Base-by-base conservation (phyloP, 2,797 vertebrate genomes). In the Chelidonichthys spinosus region DNA sequence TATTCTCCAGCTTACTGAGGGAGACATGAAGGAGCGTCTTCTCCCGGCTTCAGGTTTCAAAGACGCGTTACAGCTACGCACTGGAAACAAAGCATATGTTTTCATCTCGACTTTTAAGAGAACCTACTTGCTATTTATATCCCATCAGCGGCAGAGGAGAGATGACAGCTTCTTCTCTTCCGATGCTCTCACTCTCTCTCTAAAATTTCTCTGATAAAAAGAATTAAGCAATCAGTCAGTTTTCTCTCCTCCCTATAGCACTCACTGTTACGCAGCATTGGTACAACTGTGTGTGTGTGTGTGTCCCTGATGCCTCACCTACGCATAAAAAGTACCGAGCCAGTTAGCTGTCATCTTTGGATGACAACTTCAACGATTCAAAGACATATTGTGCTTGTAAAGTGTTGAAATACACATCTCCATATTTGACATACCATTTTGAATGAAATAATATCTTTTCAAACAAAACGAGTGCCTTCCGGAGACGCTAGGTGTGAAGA, bases 61-160 rank as follows among this genome's bases (percentile, higher is more conserved):
- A 89, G 86, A 74, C 8, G 15, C 6, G 66, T 78, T 86, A 77
- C 82, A 88, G 86, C 87, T 76, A 82, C 72, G 44, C 80, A 35
- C 87, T 82, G 88, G 78, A 90, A 91, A 92, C 87, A 92, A 93
- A 92, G 91, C 91, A 80, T 78, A 86, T 85, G 90, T 90, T 93
- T 91, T 91, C 91, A 92, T 93, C 93, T 88, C 63, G 44, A 92
- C 87, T 93, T 92, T 93, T 92, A 93, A 91, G 82, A 91, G 90
- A 91, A 88, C 89, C 85, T 86, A 89, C 87, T 84, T 92, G 83
- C 91, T 94, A 94, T 93, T 93, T 93, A 88, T 93, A 92, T 88
- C 92, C 72, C 35, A 18, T 90, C 83, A 85, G 72, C 61, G 33
- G 84, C 78, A 84, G 78, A 82, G 68, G 72, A 80, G 78, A 78